These are phyloP conservation scores for Rafetus swinhoei DNA, from an alignment of 2,113 vertebrate genomes.

Conservation along the genomic window DNA sequence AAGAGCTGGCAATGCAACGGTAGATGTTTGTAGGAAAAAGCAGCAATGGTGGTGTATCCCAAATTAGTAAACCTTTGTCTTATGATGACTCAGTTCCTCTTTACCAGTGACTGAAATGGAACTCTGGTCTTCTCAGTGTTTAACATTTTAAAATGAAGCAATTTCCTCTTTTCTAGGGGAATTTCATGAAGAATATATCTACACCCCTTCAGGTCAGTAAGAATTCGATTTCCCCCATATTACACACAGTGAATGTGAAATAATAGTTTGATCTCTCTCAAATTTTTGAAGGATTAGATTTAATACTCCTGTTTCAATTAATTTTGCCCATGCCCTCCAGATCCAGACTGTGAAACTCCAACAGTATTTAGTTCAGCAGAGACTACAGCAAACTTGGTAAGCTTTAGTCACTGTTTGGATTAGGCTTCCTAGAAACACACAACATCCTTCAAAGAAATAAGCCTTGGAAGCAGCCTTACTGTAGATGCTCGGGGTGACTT, in stretches of 20 bases:
- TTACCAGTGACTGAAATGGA: not conserved
- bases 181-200: slow-evolving; percentile 88
- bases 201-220: slow-evolving; percentile 83
- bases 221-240: not conserved
- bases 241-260: not conserved
- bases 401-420: slow-evolving; percentile 17
- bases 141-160: not conserved
- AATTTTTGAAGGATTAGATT: not conserved
- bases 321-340: slow-evolving; percentile 73
- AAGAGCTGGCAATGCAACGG: not conserved
- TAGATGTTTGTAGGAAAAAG: not conserved
- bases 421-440: not conserved
- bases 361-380: slow-evolving; percentile 83
- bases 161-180: slow-evolving; percentile 77
- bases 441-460: not conserved
- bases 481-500: not conserved
- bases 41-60: not conserved
- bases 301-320: not conserved
- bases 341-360: slow-evolving; percentile 83
- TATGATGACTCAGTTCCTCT: not conserved
- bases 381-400: slow-evolving; percentile 86
- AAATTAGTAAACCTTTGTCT: not conserved
- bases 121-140: not conserved
- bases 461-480: not conserved
- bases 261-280: accelerated